Conservation (phyloP, 2,113 vertebrate species). For the Epinephelus cyanopodus region DNA sequence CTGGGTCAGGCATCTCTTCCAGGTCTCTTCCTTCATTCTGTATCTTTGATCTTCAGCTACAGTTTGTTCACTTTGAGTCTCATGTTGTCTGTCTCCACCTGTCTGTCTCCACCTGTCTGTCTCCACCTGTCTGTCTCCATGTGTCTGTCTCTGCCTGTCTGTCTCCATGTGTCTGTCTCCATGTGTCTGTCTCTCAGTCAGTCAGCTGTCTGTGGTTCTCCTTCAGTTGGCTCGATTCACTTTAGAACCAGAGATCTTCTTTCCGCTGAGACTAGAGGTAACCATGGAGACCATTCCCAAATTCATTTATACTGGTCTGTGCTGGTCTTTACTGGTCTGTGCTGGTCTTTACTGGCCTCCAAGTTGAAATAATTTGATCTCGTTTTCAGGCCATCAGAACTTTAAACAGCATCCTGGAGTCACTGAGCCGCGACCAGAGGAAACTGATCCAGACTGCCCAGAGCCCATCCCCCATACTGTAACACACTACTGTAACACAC, state of each 20-base stretch:
- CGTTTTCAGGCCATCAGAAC: slow-evolving; percentile 88
- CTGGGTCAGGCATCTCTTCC: slow-evolving; percentile 54
- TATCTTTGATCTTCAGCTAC: neutral
- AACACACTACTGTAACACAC: neutral
- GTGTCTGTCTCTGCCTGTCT: too few relatives aligned
- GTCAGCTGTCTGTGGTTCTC: slow-evolving; percentile 84
- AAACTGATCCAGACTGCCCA: slow-evolving; percentile 82
- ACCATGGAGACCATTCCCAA: neutral
- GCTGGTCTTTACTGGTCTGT: neutral
- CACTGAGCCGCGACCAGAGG: slow-evolving; percentile 78
- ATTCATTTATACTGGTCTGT: neutral
- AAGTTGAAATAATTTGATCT: neutral
- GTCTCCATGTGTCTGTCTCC: neutral
- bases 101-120: slow-evolving; percentile 32
- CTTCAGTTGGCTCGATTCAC: slow-evolving; percentile 84
- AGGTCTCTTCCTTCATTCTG: slow-evolving; percentile 26
- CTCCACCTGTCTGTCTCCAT: too few relatives aligned
- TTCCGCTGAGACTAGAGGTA: slow-evolving; percentile 87
- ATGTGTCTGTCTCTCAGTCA: slow-evolving; percentile 38
- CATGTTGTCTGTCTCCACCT: neutral
- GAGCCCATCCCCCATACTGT: slow-evolving; percentile 73
- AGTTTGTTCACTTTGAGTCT: too few relatives aligned
- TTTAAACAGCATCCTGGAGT: slow-evolving; percentile 88
- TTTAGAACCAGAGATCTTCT: slow-evolving; percentile 77
- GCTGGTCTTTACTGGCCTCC: too few relatives aligned